phyloP scores from a whole-genome alignment of 2,797 vertebrate genomes.

The Pantherophis vulpinus region DNA sequence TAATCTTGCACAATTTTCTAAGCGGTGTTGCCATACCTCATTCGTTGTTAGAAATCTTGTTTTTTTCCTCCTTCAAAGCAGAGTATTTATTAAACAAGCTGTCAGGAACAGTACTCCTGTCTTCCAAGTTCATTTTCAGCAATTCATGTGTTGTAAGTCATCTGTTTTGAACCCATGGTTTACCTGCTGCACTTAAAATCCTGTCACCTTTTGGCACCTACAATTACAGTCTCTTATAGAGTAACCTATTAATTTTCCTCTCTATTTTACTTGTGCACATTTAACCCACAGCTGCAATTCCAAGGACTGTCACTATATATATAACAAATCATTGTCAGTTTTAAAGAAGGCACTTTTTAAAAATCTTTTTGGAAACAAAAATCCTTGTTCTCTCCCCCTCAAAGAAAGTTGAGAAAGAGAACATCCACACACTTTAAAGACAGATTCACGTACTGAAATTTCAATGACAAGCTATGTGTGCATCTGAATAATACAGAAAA shows the following conservation, averaged over 20 bases:
- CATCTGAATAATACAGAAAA: slow-evolving; percentile 1
- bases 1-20: slow-evolving; percentile 57
- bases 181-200: slow-evolving; percentile 36
- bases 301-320: slow-evolving; percentile 55
- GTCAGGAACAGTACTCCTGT: slow-evolving; percentile 51
- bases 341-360: slow-evolving; percentile 53
- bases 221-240: slow-evolving; percentile 15
- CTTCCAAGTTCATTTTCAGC: slow-evolving; percentile 28
- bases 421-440: slow-evolving; percentile 43
- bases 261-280: slow-evolving; percentile 42
- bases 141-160: neutral
- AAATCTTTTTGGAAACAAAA: slow-evolving; percentile 53
- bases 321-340: slow-evolving; percentile 55
- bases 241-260: slow-evolving; percentile 3
- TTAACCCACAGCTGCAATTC: slow-evolving; percentile 46
- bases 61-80: slow-evolving; percentile 52
- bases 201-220: slow-evolving; percentile 34
- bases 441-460: slow-evolving; percentile 51
- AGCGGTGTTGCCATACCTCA: slow-evolving; percentile 55
- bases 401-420: slow-evolving; percentile 36
- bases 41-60: slow-evolving; percentile 55
- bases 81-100: slow-evolving; percentile 24
- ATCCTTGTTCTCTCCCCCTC: slow-evolving; percentile 33
- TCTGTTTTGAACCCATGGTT: neutral
- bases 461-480: neutral